phyloP scores from a whole-genome alignment of 35 echinoderm and acorn worm species.

The Amphiura filiformis region DNA sequence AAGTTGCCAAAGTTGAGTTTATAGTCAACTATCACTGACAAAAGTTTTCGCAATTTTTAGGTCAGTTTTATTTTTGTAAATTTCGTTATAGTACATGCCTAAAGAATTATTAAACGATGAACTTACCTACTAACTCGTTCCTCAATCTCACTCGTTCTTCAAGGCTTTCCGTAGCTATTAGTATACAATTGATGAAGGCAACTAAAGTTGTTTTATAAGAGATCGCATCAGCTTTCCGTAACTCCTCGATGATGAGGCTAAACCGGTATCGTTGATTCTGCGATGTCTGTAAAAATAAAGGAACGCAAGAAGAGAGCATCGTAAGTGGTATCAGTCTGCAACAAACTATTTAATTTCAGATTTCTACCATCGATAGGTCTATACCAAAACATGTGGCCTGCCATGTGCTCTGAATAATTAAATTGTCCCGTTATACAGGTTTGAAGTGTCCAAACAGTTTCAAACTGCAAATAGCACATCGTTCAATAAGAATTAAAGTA shows the following conservation, averaged over 20 bases:
- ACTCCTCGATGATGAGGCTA: constrained; percentile 81
- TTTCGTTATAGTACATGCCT: no score
- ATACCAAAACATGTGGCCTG: not conserved
- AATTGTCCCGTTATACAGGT: not conserved
- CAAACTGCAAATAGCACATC: no score
- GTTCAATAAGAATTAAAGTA: no score
- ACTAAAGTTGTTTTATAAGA: constrained; percentile 81
- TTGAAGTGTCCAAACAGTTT: no score
- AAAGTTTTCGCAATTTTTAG: no score
- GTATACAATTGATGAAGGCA: constrained; percentile 91
- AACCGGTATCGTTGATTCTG: constrained; percentile 78
- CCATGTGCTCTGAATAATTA: not conserved
- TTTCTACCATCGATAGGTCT: not conserved
- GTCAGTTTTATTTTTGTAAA: no score
- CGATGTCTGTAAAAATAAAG: constrained; percentile 40
- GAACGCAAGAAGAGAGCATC: not conserved
- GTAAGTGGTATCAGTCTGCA: not conserved
- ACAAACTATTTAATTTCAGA: not conserved
- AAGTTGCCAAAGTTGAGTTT: no score
- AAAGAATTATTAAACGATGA: no score
- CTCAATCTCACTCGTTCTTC: constrained; percentile 71
- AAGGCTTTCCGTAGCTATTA: constrained; percentile 76
- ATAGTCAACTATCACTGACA: no score
- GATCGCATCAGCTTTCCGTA: constrained; percentile 53
- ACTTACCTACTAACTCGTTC: constrained; percentile 90